phyloP scores from a whole-genome alignment of 1,140 invertebrate genomes.

The Bombus pyrosoma region DNA sequence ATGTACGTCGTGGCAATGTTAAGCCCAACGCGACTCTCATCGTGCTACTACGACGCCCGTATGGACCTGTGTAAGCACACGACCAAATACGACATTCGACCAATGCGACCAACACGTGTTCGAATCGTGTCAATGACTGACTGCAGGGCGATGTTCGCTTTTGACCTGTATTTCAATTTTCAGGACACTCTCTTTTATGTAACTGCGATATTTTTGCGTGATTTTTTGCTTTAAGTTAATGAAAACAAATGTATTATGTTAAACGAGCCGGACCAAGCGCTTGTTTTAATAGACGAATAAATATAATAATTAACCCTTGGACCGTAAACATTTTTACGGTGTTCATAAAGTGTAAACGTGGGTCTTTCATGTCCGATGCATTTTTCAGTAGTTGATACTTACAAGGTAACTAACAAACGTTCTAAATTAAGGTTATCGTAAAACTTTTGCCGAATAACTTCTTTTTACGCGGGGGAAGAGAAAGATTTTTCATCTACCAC shows the following conservation, averaged over 20 bases:
- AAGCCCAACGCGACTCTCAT: no score
- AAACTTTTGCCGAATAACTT: no score
- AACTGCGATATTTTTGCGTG: not conserved
- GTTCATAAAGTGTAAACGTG: no score
- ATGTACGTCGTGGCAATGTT: not conserved
- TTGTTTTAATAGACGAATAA: not conserved
- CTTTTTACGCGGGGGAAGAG: no score
- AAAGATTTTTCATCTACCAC: no score
- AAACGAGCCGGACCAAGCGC: not conserved
- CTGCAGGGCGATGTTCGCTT: not conserved
- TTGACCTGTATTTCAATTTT: not conserved
- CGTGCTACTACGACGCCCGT: no score
- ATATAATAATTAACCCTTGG: not conserved
- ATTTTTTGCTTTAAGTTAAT: not conserved
- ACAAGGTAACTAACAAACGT: no score
- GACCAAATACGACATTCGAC: not conserved
- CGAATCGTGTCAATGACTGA: not conserved
- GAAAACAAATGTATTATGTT: not conserved
- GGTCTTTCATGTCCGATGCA: no score
- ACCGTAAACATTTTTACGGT: no score
- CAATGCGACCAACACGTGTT: not conserved
- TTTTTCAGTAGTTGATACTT: no score
- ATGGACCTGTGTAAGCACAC: not conserved
- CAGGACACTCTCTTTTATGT: not conserved
- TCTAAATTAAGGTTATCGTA: no score